Evolutionary conservation across 92 coral and sea anemone species (phyloP), one percentile per base, ranked within the genome.

Genomic region (Diadumene lineata): DNA sequence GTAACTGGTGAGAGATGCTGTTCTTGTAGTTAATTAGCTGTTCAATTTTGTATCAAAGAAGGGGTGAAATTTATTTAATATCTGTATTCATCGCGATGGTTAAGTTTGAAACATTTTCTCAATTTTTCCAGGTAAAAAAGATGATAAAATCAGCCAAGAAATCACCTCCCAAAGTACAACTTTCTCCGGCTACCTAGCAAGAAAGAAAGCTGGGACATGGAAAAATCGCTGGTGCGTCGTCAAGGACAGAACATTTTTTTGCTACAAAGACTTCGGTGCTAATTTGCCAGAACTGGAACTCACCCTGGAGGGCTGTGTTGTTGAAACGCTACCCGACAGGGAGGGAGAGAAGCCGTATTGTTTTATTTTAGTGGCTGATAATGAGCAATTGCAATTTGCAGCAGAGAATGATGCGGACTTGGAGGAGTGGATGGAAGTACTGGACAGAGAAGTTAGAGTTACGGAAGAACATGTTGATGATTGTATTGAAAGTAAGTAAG

Each of bases 191-290:
- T 94, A 90, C 74, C 77, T 94, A n/a, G 78, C 80, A 58, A 86
- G 98, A 60, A 94, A 91, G 89, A 94, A 91, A 79, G 98, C 97
- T 0, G 46, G 68, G 13, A 72, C 75, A 2, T 94, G 98, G 98
- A 94, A 91, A 79, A 87, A 76, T 8, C 86, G 98, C 0, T 94
- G 98, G 98, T 94, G 98, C 63, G 92, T 92, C 19, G 90, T 94
- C 18, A 88, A 83, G 56, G 90, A 86, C 38, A 90, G 81, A 43
- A 57, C 70, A 0, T 70, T 94, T 51, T 86, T 79, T 74, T 89
- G 88, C 50, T 94, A 86, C 81, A 92, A 92, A 72, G 98, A 94
- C 64, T 88, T 90, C 18, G 92, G 89, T 43, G 79, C 82, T 17
- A 76, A 85, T 15, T 64, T 77, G 4, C 89, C 97, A 1, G 98